Percentiles rank a stretch among this genome's conserved stretches.
phyloP scores from a whole-genome alignment of 2,797 vertebrate genomes.

The Labeo calbasu region DNA sequence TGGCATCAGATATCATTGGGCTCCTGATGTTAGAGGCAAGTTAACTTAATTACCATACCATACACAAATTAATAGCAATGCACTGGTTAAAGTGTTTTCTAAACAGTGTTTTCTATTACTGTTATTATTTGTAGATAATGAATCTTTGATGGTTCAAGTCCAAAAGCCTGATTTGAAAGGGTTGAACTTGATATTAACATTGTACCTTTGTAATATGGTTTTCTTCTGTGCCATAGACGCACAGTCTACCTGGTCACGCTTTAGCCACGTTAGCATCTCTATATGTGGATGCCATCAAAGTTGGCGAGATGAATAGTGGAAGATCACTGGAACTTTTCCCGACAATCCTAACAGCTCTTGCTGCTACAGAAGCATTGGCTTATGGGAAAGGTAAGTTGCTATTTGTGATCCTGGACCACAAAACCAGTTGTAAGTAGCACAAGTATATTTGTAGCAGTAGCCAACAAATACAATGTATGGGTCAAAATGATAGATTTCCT shows the following conservation, averaged over 20 bases:
- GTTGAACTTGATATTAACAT: background rate
- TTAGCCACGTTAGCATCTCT: conserved; percentile 85
- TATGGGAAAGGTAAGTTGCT: conserved; percentile 86
- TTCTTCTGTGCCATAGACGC: conserved; percentile 76
- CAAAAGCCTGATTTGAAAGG: background rate
- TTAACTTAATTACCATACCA: background rate
- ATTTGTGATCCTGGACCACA: background rate
- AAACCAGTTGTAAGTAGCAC: too few species aligned
- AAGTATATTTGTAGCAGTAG: too few species aligned
- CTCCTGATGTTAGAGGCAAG: conserved; percentile 95
- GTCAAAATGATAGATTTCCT: too few species aligned
- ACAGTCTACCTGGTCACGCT: conserved; percentile 78
- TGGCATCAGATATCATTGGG: conserved; percentile 89
- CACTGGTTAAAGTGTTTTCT: background rate
- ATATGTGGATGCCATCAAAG: conserved; percentile 87
- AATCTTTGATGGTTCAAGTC: background rate
- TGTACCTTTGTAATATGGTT: background rate
- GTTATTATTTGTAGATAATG: background rate
- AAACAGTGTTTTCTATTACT: too few species aligned
- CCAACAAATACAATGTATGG: too few species aligned
- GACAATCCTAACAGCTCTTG: conserved; percentile 86
- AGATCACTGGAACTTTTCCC: conserved; percentile 96
- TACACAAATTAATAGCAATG: background rate
- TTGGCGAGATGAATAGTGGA: conserved; percentile 84
- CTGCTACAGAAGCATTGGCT: conserved; percentile 82